Percentiles rank a stretch among this genome's conserved stretches.
Conservation (phyloP, 1,140 invertebrate genomes). For the Eufriesea mexicana region DNA sequence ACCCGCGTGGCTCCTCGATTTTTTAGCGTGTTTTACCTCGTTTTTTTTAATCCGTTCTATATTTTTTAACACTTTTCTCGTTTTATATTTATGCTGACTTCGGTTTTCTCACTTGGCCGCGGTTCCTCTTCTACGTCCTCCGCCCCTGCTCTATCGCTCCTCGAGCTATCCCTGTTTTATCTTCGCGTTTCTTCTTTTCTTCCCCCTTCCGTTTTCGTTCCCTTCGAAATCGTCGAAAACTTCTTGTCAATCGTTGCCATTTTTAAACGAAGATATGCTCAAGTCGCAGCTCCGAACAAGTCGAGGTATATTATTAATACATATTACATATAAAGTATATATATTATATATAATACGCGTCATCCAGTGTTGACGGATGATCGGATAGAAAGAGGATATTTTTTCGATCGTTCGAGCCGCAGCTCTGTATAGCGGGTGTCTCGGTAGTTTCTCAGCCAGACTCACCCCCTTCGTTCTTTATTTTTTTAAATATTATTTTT, state of each 20-base stretch:
- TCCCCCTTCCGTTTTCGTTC: slow-evolving; percentile 53
- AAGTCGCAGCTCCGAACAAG: slow-evolving; percentile 71
- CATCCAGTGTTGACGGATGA: slow-evolving; percentile 51
- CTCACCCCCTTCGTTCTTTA: slow-evolving; percentile 36
- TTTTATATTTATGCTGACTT: slow-evolving; percentile 45
- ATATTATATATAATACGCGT: slow-evolving; percentile 62
- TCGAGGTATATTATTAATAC: slow-evolving; percentile 63
- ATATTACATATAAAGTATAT: slow-evolving; percentile 65
- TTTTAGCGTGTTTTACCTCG: neutral
- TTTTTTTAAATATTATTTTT: slow-evolving; percentile 31
- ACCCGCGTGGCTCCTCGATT: neutral
- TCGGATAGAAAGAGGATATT: slow-evolving; percentile 58
- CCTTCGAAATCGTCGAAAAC: slow-evolving; percentile 58
- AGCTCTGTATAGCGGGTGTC: slow-evolving; percentile 52
- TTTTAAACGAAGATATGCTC: slow-evolving; percentile 71
- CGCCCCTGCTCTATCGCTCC: no score
- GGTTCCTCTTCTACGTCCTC: neutral
- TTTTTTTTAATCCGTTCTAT: neutral
- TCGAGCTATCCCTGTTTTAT: neutral
- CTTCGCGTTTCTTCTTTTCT: neutral
- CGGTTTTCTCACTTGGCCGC: neutral
- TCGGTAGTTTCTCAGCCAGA: slow-evolving; percentile 50
- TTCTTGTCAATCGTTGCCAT: slow-evolving; percentile 75
- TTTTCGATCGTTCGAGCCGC: slow-evolving; percentile 61
- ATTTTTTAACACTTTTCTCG: neutral